phyloP scores from a whole-genome alignment of 2,797 vertebrate species.

The Craterocephalus amniculus region DNA sequence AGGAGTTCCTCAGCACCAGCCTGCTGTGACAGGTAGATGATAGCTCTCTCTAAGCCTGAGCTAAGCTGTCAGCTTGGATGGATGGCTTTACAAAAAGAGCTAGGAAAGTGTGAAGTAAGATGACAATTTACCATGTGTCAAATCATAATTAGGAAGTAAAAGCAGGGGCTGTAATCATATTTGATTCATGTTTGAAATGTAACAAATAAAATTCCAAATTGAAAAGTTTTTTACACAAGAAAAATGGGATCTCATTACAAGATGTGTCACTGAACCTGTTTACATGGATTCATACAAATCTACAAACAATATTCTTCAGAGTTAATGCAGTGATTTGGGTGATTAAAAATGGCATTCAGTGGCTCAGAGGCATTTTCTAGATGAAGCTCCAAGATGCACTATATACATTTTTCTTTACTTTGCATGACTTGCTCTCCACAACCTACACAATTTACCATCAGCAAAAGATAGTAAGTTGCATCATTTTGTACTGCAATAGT shows the following conservation, averaged over 20 bases:
- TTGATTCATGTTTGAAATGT: background rate
- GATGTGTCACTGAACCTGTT: too few species aligned
- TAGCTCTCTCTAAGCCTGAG: slow-evolving; percentile 47
- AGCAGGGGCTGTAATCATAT: slow-evolving; percentile 8
- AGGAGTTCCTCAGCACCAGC: slow-evolving; percentile 50
- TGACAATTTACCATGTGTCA: slow-evolving; percentile 42
- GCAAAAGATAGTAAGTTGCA: background rate
- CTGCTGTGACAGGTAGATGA: slow-evolving; percentile 69
- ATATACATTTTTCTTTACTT: background rate
- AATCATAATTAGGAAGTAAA: slow-evolving; percentile 16
- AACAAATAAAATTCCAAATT: too few species aligned
- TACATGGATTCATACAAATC: background rate
- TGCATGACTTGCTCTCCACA: background rate
- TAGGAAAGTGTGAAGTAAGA: slow-evolving; percentile 23
- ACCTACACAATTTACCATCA: slow-evolving; percentile 4
- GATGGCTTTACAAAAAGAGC: slow-evolving; percentile 34
- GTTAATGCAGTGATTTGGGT: background rate
- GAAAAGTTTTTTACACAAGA: too few species aligned
- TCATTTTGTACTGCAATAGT: background rate
- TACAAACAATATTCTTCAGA: too few species aligned
- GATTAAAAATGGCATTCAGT: background rate
- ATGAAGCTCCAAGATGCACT: background rate
- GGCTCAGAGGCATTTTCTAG: background rate
- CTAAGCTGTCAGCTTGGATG: slow-evolving; percentile 62
- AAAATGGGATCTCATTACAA: too few species aligned